Conservation (phyloP, 2,888 invertebrate species). For the Elysia crispata region DNA sequence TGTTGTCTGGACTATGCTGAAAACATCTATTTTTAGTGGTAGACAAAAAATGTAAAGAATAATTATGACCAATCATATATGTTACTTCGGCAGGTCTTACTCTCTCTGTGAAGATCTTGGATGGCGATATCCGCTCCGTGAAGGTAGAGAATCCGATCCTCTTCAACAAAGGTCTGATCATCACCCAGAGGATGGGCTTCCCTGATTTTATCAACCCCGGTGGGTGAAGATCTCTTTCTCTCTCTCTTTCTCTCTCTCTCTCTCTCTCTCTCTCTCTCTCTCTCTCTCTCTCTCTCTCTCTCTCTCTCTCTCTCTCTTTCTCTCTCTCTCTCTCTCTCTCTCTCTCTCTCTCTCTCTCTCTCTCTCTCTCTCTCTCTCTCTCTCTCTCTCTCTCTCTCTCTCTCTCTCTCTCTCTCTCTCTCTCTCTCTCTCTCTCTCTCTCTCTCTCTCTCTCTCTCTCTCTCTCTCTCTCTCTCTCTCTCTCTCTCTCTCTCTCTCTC, state of each 20-base stretch:
- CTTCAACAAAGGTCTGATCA: conserved; percentile 86
- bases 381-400: too few species aligned
- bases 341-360: too few species aligned
- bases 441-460: neutral
- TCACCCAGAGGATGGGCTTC: conserved; percentile 93
- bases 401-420: too few species aligned
- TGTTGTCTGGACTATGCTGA: neutral
- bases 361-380: too few species aligned
- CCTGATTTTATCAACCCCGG: conserved; percentile 98
- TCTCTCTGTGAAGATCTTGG: conserved; percentile 84
- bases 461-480: neutral
- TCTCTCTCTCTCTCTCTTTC: too few species aligned
- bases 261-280: too few species aligned
- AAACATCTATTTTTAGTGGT: neutral
- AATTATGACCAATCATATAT: neutral
- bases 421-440: too few species aligned
- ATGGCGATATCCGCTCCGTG: conserved; percentile 88
- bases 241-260: too few species aligned
- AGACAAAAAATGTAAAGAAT: too few species aligned
- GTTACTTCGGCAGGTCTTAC: conserved; percentile 78
- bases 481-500: too few species aligned
- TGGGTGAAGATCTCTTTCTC: conserved; percentile 17
- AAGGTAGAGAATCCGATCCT: conserved; percentile 87
- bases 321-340: too few species aligned
- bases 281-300: too few species aligned